Evolutionary conservation across 2,888 invertebrate species (phyloP).

Genomic region (Leptopilina drosophilae): DNA sequence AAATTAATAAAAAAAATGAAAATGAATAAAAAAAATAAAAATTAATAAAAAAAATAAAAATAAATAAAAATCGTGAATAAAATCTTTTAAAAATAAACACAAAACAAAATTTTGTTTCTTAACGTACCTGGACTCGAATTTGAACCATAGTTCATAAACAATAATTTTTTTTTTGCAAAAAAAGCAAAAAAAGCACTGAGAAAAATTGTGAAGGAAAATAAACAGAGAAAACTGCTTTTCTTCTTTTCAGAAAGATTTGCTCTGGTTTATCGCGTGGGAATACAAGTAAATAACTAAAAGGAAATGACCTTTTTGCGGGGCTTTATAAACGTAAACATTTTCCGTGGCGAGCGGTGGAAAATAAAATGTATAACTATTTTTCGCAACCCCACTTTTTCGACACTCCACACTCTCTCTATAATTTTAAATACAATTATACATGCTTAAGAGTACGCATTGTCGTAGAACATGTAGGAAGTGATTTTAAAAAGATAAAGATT

Average conservation of each 20-base stretch:
- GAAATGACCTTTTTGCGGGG: slow-evolving; percentile 43
- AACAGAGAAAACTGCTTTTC: no score
- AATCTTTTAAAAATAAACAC: no score
- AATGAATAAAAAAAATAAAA: no score
- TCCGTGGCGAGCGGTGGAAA: slow-evolving; percentile 51
- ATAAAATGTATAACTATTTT: slow-evolving; percentile 32
- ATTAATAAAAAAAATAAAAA: no score
- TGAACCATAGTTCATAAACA: background rate
- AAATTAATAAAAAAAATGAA: no score
- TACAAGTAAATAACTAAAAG: slow-evolving; percentile 49
- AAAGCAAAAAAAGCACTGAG: background rate
- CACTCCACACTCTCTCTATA: slow-evolving; percentile 44
- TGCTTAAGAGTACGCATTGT: slow-evolving; percentile 52
- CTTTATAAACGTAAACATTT: slow-evolving; percentile 56
- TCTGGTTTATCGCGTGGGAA: slow-evolving; percentile 41
- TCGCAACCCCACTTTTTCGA: slow-evolving; percentile 44
- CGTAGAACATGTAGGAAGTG: slow-evolving; percentile 39
- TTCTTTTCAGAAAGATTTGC: background rate
- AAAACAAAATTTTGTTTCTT: no score
- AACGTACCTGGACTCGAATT: background rate
- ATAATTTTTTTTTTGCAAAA: background rate
- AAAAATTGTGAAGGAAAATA: no score
- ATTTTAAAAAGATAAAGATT: slow-evolving; percentile 7
- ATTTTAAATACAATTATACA: slow-evolving; percentile 49
- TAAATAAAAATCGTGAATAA: no score